Percentiles rank a stretch among this genome's conserved stretches.
These are phyloP conservation scores for Pissodes strobi DNA, from an alignment of 1,140 invertebrate species.

Conservation along the genomic window DNA sequence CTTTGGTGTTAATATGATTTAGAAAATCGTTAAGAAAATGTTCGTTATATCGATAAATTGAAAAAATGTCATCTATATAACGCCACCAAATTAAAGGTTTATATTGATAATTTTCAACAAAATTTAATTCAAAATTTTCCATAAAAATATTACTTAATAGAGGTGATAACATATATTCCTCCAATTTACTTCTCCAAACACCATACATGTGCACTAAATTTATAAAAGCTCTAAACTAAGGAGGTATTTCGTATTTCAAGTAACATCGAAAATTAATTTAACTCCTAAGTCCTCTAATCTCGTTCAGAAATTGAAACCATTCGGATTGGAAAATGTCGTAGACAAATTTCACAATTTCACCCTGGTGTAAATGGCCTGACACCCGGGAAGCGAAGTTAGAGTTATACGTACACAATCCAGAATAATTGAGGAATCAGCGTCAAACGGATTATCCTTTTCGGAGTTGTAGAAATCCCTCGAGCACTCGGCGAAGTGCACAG, in stretches of 20 bases:
- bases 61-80: too few relatives aligned
- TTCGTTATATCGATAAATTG: too few relatives aligned
- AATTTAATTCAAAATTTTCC: too few relatives aligned
- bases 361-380: slow-evolving; percentile 28
- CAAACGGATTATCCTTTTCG: slow-evolving; percentile 31
- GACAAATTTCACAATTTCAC: slow-evolving; percentile 25
- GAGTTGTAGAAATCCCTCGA: slow-evolving; percentile 24
- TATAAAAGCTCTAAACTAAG: too few relatives aligned
- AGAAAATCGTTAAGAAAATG: too few relatives aligned
- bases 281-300: slow-evolving; percentile 12
- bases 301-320: slow-evolving; percentile 20
- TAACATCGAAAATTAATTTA: slow-evolving; percentile 17
- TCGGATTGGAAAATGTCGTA: slow-evolving; percentile 24
- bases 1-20: too few relatives aligned
- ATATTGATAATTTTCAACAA: too few relatives aligned
- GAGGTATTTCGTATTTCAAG: not conserved
- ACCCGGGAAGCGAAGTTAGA: slow-evolving; percentile 23
- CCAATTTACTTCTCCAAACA: too few relatives aligned
- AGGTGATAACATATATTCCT: too few relatives aligned
- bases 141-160: too few relatives aligned
- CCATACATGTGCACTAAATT: too few relatives aligned
- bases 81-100: too few relatives aligned
- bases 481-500: slow-evolving; percentile 19
- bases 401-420: slow-evolving; percentile 24
- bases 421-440: slow-evolving; percentile 37